A percentile compares a stretch with the other conserved stretches of the same genome.
Conservation (phyloP, 2,888 invertebrate genomes). For the Philaethria dido region DNA sequence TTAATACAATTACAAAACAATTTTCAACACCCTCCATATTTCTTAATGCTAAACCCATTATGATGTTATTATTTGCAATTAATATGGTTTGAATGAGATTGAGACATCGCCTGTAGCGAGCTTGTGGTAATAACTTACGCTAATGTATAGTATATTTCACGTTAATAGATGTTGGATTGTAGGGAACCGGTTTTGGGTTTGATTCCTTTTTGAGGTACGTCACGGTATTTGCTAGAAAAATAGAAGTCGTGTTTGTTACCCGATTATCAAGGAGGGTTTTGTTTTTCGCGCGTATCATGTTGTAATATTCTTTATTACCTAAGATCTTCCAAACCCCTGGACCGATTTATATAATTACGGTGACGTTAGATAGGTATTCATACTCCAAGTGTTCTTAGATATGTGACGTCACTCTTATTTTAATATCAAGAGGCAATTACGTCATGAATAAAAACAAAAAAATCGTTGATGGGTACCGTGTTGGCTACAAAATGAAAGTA, state of each 20-base stretch:
- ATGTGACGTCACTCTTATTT: no score
- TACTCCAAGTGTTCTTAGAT: no score
- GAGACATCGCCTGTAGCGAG: constrained; percentile 56
- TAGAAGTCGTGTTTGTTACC: background rate
- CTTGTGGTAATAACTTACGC: constrained; percentile 63
- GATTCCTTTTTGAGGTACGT: constrained; percentile 47
- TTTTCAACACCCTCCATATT: constrained; percentile 20
- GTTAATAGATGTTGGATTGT: constrained; percentile 66
- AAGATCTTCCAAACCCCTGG: no score
- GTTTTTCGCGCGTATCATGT: no score
- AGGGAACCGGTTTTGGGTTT: constrained; percentile 53
- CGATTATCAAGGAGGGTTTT: no score
- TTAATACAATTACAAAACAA: constrained; percentile 16
- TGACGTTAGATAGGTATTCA: no score
- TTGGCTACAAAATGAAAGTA: no score
- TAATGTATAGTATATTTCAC: constrained; percentile 73
- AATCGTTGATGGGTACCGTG: no score
- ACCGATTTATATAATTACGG: no score
- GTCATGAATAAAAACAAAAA: no score
- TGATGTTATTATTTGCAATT: constrained; percentile 42
- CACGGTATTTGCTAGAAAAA: constrained; percentile 13
- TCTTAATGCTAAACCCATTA: constrained; percentile 29
- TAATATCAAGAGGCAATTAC: no score
- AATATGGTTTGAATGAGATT: constrained; percentile 51
- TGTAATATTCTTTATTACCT: no score